Conservation (phyloP, 2,797 vertebrate species). For the Tapera naevia region DNA sequence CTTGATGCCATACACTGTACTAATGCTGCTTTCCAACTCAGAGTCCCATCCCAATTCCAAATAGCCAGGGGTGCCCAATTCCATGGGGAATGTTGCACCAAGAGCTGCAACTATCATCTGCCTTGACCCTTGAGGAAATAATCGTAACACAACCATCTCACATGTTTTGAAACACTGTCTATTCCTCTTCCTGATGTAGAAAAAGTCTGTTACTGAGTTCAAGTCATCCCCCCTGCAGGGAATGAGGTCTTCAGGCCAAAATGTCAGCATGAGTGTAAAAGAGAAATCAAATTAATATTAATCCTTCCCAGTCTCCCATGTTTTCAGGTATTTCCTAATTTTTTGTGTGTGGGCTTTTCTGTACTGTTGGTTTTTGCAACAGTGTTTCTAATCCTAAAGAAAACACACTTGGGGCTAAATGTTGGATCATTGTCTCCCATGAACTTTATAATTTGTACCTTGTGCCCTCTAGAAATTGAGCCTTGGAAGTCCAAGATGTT, state of each 20-base stretch:
- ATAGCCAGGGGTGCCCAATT: background rate
- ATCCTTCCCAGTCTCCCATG: background rate
- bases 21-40: accelerated
- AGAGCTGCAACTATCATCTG: background rate
- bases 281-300: background rate
- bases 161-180: background rate
- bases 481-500: background rate
- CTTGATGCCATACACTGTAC: background rate
- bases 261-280: background rate
- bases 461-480: slow-evolving; percentile 9
- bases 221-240: background rate
- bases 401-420: background rate
- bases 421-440: slow-evolving; percentile 10
- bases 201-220: background rate
- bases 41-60: background rate
- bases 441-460: slow-evolving; percentile 5
- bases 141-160: background rate
- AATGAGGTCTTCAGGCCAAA: background rate
- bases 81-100: background rate
- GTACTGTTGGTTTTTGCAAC: background rate
- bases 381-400: background rate
- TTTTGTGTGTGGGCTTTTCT: background rate
- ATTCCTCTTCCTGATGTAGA: background rate
- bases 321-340: background rate
- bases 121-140: background rate